These are phyloP conservation scores for Drosophila kohkoa DNA, from an alignment of 1,140 invertebrate genomes.

Conservation along the genomic window DNA sequence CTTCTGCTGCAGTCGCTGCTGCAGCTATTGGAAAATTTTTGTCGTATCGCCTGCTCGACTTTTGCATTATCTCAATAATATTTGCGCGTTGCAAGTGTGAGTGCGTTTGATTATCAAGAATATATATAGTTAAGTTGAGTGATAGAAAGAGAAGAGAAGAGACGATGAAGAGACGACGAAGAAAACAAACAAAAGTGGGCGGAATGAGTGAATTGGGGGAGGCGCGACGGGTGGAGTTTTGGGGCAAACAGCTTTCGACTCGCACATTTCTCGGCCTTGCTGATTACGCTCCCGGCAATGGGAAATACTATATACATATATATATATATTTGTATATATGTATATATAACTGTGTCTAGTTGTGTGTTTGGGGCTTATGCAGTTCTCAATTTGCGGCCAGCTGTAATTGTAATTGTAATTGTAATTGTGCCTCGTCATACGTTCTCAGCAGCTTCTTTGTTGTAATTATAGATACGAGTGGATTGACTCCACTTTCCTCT, in stretches of 20 bases:
- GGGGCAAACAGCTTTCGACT: constrained; percentile 27
- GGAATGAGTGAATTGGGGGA: constrained; percentile 1
- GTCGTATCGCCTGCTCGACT: constrained; percentile 47
- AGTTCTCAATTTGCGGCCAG: constrained; percentile 12
- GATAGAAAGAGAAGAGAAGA: constrained; percentile 8
- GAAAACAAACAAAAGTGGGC: constrained; percentile 3
- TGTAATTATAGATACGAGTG: constrained; percentile 72
- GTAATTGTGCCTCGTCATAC: constrained; percentile 30
- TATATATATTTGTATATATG: constrained; percentile 11
- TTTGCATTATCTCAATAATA: constrained; percentile 65
- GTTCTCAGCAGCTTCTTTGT: constrained; percentile 63
- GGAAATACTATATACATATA: background rate
- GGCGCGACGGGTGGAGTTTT: constrained; percentile 27
- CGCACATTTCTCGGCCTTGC: constrained; percentile 65
- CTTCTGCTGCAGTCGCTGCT: constrained; percentile 22
- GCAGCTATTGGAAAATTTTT: constrained; percentile 71
- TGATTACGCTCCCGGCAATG: constrained; percentile 54
- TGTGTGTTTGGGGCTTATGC: constrained; percentile 16
- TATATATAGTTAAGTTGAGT: background rate
- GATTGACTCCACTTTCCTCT: constrained; percentile 10
- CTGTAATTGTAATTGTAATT: constrained; percentile 23
- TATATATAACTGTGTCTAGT: constrained; percentile 4
- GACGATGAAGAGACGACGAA: constrained; percentile 9
- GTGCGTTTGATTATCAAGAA: constrained; percentile 27
- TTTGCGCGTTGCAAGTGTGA: constrained; percentile 16